Base-by-base conservation (phyloP, 2,797 vertebrate species). In the Argyrosomus regius region DNA sequence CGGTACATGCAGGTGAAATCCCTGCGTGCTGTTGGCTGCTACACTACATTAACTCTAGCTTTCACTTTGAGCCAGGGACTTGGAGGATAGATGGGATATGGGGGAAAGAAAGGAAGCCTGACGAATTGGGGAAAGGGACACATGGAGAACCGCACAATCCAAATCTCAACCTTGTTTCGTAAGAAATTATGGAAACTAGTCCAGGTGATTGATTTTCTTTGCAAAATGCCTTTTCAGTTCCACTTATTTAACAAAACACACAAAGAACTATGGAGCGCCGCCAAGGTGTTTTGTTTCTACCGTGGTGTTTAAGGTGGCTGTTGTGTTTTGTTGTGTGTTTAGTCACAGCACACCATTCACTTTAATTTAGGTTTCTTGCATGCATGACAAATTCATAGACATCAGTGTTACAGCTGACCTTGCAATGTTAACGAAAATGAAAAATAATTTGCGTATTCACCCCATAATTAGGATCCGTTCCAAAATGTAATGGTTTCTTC, bases 41-140 rank as follows among this genome's bases (percentile, higher is more conserved):
- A 87, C 90, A 91, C 83, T 81, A 87, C 91, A 92, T 92, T 92
- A 91, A 84, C 83, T 84, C 78, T 7, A 84, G 85, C 72, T 89
- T 89, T 86, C 80, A 63, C 78, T 87, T 72, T 83, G 84, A 89
- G 86, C 72, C 59, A 58, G 58, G 66, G 73, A 86, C 73, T 77
- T 62, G 75, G 66, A 82, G 75, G 80, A 82, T 75, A 63, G 66
- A 89, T 77, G 69, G 80, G 60, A 79, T 46, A 10, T 41, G 56
- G 75, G 26, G 24, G 54, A 8, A 48, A 48, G 50, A 68, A 73
- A 24, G 63, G 52, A 71, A 72, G 31, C 62, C 72, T 80, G 71
- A 79, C 26, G 6, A 74, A 86, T 70, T 56, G 45, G 26, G 16
- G 12, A 46, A 65, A 45, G 46, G 62, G 72, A 81, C 57, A 79